Evolutionary conservation across 2,797 vertebrate genomes (phyloP), one percentile per base, ranked within the genome.

Genomic region (Sebastes alutus): DNA sequence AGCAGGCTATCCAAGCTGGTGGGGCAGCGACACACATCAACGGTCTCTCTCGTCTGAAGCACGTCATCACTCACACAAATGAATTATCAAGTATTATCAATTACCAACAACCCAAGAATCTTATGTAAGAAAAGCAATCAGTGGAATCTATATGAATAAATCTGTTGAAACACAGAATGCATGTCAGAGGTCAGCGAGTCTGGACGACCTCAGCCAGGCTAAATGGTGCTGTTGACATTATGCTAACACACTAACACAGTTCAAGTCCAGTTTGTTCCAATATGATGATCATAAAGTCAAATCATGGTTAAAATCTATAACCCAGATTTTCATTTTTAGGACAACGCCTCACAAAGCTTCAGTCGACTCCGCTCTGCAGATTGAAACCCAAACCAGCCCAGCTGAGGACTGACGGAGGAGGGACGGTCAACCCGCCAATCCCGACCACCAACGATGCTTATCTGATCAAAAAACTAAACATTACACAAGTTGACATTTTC

Each of bases 121-220:
- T 92, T 91, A 89, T 18, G 74, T 80, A 92, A 93, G 13, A 30
- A 72, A 89, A 87, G 87, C 82, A 92, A 89, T 93, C 90, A 90
- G 84, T 64, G 72, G 72, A 65, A 23, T 80, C 29, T 68, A 82
- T 81, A 69, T 65, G 35, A 77, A 81, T 80, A 80, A 84, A 75
- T 58, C 76, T 80, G 38, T 38, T 75, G 73, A 78, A 83, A 62
- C 62, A 74, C 29, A 72, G 67, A 8, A 10, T 0, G 18, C 14
- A 4, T 29, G 78, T 91, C 84, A 86, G 56, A 84, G 75, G 77
- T 78, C 84, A 64, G 49, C 2, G 42, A 56, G 74, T 32, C 3
- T 20, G 77, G 72, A 77, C 56, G 61, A 29, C 20, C 72, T 76
- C 62, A 61, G 38, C 52, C 3, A 1, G 20, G 73, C 11, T 25